Evolutionary conservation across 2,113 vertebrate species (phyloP).

Genomic region (Calyptomena viridis): DNA sequence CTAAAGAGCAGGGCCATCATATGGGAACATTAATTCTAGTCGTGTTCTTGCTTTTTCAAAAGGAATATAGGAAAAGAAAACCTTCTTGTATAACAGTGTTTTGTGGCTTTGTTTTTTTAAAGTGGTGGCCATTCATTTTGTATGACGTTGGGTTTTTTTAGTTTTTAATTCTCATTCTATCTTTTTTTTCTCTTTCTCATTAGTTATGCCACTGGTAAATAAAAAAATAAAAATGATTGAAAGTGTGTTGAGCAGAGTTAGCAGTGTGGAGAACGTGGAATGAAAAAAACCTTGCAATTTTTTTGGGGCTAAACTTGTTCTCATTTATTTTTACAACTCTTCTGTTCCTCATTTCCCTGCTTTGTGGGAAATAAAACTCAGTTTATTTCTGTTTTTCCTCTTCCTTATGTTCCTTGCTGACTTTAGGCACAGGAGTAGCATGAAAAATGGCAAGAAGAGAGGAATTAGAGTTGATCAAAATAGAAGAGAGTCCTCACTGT

Average conservation of each 20-base stretch:
- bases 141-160: background rate
- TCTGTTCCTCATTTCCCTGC: background rate
- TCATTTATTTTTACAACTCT: background rate
- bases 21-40: background rate
- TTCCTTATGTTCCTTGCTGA: background rate
- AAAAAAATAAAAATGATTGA: background rate
- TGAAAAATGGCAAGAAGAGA: background rate
- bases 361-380: background rate
- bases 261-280: background rate
- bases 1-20: background rate
- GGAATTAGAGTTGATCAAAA: background rate
- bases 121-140: background rate
- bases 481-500: background rate
- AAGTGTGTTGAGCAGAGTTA: background rate
- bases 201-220: background rate
- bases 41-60: background rate
- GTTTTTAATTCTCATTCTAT: background rate
- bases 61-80: background rate
- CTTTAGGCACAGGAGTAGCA: background rate
- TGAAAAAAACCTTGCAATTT: background rate
- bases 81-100: background rate
- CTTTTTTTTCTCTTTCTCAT: background rate
- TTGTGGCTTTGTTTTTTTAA: background rate
- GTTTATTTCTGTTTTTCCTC: background rate
- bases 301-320: background rate